These are phyloP conservation scores for Aptenodytes patagonicus DNA, from an alignment of 2,113 vertebrate species.

Conservation along the genomic window DNA sequence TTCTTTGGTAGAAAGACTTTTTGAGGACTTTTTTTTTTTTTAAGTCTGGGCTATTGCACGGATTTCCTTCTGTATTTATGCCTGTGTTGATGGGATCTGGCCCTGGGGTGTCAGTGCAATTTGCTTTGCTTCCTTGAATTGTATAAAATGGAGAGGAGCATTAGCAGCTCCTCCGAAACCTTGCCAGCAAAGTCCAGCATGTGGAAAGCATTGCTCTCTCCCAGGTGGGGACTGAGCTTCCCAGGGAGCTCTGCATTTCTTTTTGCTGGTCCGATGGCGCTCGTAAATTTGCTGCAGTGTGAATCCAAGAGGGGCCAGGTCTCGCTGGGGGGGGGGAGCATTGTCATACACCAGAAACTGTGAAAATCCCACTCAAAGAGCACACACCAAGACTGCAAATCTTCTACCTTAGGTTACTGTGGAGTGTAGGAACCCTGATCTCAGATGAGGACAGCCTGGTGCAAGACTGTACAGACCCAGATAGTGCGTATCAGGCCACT, in stretches of 20 bases:
- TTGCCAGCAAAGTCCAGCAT: background rate
- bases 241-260: background rate
- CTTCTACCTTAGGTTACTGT: background rate
- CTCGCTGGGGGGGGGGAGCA: fast-evolving
- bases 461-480: background rate
- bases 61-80: background rate
- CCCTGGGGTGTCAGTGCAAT: background rate
- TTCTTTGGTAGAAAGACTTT: background rate
- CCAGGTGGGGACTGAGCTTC: background rate
- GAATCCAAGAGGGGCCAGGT: background rate
- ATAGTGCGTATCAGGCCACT: fast-evolving
- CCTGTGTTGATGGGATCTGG: background rate
- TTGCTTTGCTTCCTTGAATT: background rate
- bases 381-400: too few species aligned
- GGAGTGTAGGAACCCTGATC: fast-evolving
- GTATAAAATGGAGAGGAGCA: background rate
- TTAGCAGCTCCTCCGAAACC: background rate
- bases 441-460: fast-evolving
- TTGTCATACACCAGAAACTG: background rate
- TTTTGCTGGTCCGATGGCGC: background rate
- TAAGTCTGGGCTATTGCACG: background rate
- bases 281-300: background rate
- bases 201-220: background rate
- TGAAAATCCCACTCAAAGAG: background rate
- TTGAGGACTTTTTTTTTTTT: background rate